These are phyloP conservation scores for Erinaceus europaeus DNA, from an alignment of 2,113 vertebrate genomes.

Conservation along the genomic window DNA sequence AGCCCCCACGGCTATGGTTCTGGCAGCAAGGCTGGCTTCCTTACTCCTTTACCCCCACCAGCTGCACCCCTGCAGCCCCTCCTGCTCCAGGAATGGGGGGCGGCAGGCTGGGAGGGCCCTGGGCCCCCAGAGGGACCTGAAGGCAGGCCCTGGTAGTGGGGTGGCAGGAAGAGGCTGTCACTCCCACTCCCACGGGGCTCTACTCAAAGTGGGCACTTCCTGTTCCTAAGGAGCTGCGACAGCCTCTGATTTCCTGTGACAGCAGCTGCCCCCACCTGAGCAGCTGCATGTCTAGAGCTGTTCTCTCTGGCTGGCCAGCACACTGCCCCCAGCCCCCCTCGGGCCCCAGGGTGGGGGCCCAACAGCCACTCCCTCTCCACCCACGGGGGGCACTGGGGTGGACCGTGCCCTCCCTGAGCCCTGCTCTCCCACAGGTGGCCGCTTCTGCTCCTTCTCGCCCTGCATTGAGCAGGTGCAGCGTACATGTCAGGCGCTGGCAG, in stretches of 20 bases:
- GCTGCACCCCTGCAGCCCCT: no score
- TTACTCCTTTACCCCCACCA: no score
- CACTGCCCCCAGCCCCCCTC: neutral
- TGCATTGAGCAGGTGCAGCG: constrained; percentile 98
- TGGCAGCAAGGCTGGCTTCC: no score
- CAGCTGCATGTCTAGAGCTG: neutral
- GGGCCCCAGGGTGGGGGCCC: no score
- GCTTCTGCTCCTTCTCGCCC: constrained; percentile 95
- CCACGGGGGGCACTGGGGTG: neutral
- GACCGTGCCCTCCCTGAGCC: neutral
- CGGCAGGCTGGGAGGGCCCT: no score
- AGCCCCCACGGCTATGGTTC: neutral
- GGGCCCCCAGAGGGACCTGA: no score
- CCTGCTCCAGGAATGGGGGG: no score
- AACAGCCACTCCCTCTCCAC: neutral
- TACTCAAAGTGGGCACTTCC: neutral
- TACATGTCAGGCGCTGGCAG: constrained; percentile 88
- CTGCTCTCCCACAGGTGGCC: constrained; percentile 86
- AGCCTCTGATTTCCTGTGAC: constrained; percentile 65
- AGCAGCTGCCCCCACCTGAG: neutral
- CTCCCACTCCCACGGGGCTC: neutral
- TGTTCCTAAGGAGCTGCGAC: neutral
- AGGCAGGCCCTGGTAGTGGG: no score
- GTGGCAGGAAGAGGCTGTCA: neutral
- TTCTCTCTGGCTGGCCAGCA: neutral